A percentile compares a stretch with the other conserved stretches of the same genome.
These are phyloP conservation scores for Marmota flaviventris DNA, from an alignment of 2,113 vertebrate genomes.

Conservation along the genomic window DNA sequence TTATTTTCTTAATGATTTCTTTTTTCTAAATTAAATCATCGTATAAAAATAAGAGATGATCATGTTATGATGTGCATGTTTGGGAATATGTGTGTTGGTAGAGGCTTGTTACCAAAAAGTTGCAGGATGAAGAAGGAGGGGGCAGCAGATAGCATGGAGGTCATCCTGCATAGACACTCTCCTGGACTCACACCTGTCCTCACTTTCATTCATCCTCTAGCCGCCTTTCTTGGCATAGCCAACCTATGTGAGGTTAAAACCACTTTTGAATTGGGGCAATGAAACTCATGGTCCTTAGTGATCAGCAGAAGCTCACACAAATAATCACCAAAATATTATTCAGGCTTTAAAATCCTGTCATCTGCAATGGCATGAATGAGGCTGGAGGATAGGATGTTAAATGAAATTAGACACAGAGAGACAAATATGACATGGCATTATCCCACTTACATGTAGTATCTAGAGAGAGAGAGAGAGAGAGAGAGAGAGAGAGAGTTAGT, in stretches of 20 bases:
- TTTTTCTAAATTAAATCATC: constrained; percentile 12
- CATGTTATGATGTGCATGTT: background rate
- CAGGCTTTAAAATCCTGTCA: background rate
- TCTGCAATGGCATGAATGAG: background rate
- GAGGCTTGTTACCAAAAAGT: background rate
- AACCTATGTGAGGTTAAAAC: background rate
- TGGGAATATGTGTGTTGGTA: background rate
- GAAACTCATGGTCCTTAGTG: background rate
- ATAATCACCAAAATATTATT: background rate
- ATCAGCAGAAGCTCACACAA: background rate
- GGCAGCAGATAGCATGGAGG: background rate
- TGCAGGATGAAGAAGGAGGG: accelerated
- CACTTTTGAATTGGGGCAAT: background rate
- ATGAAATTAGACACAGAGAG: background rate
- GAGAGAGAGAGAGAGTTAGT: too few relatives aligned
- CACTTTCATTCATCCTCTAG: background rate
- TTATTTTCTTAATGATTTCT: background rate
- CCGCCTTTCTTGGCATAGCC: background rate
- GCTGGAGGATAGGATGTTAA: background rate
- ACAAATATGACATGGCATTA: background rate
- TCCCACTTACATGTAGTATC: background rate
- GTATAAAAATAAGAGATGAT: background rate
- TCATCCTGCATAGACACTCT: accelerated
- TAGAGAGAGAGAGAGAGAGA: background rate
- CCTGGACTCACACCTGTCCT: background rate